Conservation (phyloP, 2,113 vertebrate species). For the Hyaena hyaena region DNA sequence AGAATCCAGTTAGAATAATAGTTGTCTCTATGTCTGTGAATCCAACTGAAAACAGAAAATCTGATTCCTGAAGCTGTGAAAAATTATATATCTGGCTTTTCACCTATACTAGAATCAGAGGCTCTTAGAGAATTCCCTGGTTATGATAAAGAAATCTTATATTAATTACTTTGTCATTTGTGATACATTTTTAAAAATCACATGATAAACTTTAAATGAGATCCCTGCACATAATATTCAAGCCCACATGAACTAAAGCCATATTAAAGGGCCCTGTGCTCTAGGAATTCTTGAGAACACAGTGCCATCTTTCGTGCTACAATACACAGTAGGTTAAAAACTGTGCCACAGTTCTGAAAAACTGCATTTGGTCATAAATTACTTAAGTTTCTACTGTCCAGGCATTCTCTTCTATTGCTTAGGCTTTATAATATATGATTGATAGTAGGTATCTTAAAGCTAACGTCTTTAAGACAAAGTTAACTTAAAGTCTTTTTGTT, state of each 20-base stretch:
- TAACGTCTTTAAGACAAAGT: too few species aligned
- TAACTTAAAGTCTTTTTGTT: background rate
- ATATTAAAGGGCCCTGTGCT: background rate
- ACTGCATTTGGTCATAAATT: background rate
- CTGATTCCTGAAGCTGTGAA: background rate
- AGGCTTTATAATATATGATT: background rate
- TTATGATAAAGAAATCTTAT: background rate
- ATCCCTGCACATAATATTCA: background rate
- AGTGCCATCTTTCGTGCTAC: background rate
- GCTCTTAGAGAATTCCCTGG: background rate
- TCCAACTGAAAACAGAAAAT: conserved; percentile 5
- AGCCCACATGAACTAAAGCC: conserved; percentile 30
- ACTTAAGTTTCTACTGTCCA: background rate
- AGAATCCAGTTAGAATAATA: conserved; percentile 2
- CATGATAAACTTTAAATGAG: conserved; percentile 20
- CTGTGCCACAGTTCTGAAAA: background rate
- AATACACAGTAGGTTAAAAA: background rate
- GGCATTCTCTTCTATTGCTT: background rate
- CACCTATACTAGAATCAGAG: background rate
- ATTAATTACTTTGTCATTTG: conserved; percentile 14
- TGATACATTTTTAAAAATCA: background rate
- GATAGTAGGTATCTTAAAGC: background rate
- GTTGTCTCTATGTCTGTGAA: background rate
- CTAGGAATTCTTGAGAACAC: background rate
- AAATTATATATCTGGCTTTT: background rate